Evolutionary conservation across 2,888 invertebrate species (phyloP).

Genomic region (Sicus ferrugineus): DNA sequence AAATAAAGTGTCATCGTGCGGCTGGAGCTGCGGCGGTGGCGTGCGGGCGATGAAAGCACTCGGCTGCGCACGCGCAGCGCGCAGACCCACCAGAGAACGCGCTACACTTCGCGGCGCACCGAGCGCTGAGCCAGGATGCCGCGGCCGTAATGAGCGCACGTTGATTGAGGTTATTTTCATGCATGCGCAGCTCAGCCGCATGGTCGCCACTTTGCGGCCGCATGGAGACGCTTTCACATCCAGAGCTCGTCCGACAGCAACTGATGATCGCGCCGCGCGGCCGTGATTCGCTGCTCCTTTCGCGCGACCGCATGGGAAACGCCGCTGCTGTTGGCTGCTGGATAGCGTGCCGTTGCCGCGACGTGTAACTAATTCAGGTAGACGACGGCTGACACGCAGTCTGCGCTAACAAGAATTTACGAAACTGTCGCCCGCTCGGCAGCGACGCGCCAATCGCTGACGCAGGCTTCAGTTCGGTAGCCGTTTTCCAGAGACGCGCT

Average conservation of each 20-base stretch:
- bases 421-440: not conserved
- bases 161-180: constrained; percentile 62
- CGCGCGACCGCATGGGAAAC: constrained; percentile 7
- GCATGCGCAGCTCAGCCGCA: constrained; percentile 41
- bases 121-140: not conserved
- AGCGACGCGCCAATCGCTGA: not conserved
- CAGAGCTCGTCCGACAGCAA: constrained; percentile 38
- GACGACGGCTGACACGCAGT: constrained; percentile 53
- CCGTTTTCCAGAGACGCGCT: not conserved
- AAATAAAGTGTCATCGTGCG: constrained; percentile 60
- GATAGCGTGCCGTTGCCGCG: constrained; percentile 6
- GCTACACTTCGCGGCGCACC: not conserved
- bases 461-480: constrained; percentile 1
- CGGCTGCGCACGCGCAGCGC: not conserved
- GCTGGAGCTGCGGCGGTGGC: constrained; percentile 39
- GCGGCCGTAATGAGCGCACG: constrained; percentile 54
- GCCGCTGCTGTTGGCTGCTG: not conserved
- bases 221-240: constrained; percentile 21
- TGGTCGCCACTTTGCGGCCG: not conserved
- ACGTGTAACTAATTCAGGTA: constrained; percentile 35
- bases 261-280: constrained; percentile 38
- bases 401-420: constrained; percentile 23
- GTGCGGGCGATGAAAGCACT: constrained; percentile 16
- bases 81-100: not conserved
- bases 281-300: not conserved